phyloP scores from a whole-genome alignment of 2,888 invertebrate species.

The Caenorhabditis sp. region DNA sequence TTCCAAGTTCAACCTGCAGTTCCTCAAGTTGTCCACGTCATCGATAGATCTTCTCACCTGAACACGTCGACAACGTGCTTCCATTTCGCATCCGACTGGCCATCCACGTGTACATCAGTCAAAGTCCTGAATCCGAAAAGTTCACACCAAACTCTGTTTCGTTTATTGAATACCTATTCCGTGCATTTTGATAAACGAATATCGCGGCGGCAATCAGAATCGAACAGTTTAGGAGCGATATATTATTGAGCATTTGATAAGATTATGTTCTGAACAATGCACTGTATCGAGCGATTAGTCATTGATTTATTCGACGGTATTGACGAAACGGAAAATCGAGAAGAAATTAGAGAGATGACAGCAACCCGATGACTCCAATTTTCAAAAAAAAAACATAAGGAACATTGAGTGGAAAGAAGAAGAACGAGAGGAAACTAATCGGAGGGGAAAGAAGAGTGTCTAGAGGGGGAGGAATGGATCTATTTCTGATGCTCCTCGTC shows the following conservation, averaged over 20 bases:
- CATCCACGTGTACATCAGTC: conserved; percentile 35
- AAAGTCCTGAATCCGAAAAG: not conserved
- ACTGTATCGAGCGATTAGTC: not conserved
- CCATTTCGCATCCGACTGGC: conserved; percentile 28
- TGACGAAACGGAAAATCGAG: not conserved
- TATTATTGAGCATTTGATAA: not conserved
- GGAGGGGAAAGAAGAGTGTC: not conserved
- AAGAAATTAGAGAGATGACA: conserved; percentile 8
- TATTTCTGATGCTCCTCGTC: conserved; percentile 58
- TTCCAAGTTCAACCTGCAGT: conserved; percentile 73
- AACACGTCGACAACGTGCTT: conserved; percentile 33
- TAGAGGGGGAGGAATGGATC: not conserved
- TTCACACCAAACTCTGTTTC: not conserved
- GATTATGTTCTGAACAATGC: too few relatives aligned
- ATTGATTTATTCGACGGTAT: conserved; percentile 8
- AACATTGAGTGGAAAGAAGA: conserved; percentile 11
- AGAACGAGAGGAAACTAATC: conserved; percentile 20
- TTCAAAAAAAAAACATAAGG: not conserved
- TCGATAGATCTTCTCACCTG: conserved; percentile 32
- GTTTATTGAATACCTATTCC: not conserved
- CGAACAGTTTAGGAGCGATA: not conserved
- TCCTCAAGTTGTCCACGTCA: not conserved
- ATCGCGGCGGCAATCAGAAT: not conserved
- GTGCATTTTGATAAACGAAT: not conserved
- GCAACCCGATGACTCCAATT: conserved; percentile 27